These are phyloP conservation scores for Seira musarum DNA, from an alignment of 2,888 invertebrate genomes.

Conservation along the genomic window DNA sequence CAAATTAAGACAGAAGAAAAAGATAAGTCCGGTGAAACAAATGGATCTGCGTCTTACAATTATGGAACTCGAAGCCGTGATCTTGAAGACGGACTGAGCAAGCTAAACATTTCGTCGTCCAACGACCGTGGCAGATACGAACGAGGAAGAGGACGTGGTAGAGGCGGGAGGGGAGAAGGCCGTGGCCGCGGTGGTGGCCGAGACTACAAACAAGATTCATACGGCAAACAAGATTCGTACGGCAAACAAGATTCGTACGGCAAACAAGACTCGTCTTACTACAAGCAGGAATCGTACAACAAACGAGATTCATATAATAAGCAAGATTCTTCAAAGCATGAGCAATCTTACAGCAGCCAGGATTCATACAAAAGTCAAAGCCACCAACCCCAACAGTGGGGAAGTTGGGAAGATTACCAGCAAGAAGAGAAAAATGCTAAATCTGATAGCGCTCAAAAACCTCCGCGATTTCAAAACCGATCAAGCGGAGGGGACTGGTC, in stretches of 20 bases:
- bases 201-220: not conserved
- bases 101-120: conserved; percentile 16
- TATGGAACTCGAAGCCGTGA: conserved; percentile 25
- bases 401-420: too few relatives aligned
- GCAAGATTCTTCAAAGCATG: too few relatives aligned
- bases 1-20: conserved; percentile 59
- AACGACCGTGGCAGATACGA: conserved; percentile 19
- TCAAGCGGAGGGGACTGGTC: conserved; percentile 19
- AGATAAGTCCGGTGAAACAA: not conserved
- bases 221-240: too few relatives aligned
- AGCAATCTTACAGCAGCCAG: too few relatives aligned
- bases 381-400: too few relatives aligned
- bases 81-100: conserved; percentile 35
- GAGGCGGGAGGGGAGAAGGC: conserved; percentile 19
- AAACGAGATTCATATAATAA: too few relatives aligned
- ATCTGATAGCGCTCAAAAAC: conserved; percentile 9
- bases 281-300: conserved; percentile 21
- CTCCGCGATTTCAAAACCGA: conserved; percentile 47
- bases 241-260: not conserved
- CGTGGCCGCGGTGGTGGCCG: conserved; percentile 41
- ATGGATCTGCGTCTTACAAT: conserved; percentile 21
- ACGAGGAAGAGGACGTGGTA: conserved; percentile 38
- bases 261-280: not conserved
- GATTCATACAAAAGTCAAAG: too few relatives aligned
- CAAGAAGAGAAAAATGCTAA: conserved; percentile 8